phyloP scores from a whole-genome alignment of 1,140 invertebrate species.

The Aphelenchoides fujianensis region DNA sequence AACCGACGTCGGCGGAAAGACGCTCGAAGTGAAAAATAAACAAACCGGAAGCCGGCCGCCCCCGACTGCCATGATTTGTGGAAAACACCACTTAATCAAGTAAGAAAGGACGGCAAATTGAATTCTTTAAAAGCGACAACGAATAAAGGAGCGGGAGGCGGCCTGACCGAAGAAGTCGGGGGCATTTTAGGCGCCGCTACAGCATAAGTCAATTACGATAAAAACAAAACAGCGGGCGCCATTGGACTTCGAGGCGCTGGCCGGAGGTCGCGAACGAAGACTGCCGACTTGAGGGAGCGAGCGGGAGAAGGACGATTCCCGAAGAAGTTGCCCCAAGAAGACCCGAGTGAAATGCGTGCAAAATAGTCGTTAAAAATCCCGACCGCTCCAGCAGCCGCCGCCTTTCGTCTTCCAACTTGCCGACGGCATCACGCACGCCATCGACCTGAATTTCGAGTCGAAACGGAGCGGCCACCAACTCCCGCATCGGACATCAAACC shows the following conservation, averaged over 20 bases:
- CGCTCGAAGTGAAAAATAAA: too few relatives aligned
- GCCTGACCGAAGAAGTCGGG: too few relatives aligned
- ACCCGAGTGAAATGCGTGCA: neutral
- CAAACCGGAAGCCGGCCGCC: too few relatives aligned
- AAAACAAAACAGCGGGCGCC: neutral
- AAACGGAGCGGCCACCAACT: neutral
- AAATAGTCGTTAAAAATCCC: constrained; percentile 1
- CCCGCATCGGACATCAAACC: neutral
- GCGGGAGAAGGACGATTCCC: neutral
- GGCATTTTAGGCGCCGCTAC: too few relatives aligned
- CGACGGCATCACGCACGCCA: neutral
- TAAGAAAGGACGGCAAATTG: too few relatives aligned
- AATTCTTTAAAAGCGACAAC: too few relatives aligned
- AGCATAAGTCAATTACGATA: constrained; percentile 3
- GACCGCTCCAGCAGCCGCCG: neutral
- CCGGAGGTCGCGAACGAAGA: neutral
- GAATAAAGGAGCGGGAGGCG: too few relatives aligned
- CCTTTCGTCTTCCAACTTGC: too few relatives aligned
- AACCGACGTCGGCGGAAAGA: too few relatives aligned
- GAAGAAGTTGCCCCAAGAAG: neutral
- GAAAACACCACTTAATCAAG: too few relatives aligned
- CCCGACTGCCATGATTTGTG: too few relatives aligned
- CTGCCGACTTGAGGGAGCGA: neutral
- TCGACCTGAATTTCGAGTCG: neutral
- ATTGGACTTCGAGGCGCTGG: neutral